Base-by-base conservation (phyloP, 2,113 vertebrate species). In the Gorsachius goisagi region DNA sequence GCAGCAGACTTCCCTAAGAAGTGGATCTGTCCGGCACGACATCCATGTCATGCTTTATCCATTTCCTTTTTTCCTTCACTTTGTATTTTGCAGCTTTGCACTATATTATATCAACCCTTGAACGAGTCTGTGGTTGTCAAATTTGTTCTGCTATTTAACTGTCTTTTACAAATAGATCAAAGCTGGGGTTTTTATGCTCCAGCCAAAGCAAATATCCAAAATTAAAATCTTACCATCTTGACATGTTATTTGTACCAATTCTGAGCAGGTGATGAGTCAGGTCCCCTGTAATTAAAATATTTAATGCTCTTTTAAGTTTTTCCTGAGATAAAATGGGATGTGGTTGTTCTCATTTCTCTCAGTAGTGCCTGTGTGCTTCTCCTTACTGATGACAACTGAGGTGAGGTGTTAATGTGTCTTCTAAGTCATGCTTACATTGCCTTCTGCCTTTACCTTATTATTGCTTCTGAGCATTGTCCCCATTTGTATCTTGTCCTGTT, bases 241-340 rank as follows among this genome's bases (percentile, higher is more conserved):
- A 94, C 81, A 72, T 47, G 53, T 72, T 95, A 52, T 88, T 89
- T 82, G 56, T 89, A 88, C 44, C 2, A 5, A 2, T 89, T 96
- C 85, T 55, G 49, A 89, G 62, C 21, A 18, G 85, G 56, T 91
- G 88, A 93, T 91, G 60, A 95, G 62, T 89, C 56, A 56, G 14
- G 52, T 85, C 44, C 62, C 39, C 69, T 93, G 53, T 89, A 94
- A 95, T 95, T 96, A 95, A 95, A 93, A 64, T 67, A 64, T 67
- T 91, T 91, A 41, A 91, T 64, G 69, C 66, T 89, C 52, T 52
- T 87, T 52, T 24, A 52, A 82, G 10, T 44, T 95, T 88, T 79
- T 64, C 53, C 56, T 64, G 44, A 85, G 64, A 88, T 82, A 85
- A 93, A 91, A 78, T 68, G 37, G 33, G 26, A 84, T 53, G 22